Evolutionary conservation across 2,888 invertebrate species (phyloP), one percentile per base, ranked within the genome.

Genomic region (Drosophila borealis): DNA sequence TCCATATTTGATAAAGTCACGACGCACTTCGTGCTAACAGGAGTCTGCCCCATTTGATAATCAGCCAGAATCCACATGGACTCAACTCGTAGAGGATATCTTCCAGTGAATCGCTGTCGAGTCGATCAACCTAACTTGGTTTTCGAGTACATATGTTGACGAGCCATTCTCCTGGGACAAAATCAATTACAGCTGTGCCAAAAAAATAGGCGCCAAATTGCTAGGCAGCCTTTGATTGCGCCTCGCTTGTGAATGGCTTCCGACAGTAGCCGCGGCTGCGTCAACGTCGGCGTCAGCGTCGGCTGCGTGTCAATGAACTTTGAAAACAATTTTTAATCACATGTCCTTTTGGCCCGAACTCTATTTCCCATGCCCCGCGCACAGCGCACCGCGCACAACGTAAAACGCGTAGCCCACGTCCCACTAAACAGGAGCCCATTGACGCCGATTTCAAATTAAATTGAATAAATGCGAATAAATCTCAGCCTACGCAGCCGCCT

Each of bases 401-500:
- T 25, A 25, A 25, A 25, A 8, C 33, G 14, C 64, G n/a, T 37
- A 42, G 46, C 21, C n/a, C 60, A 9, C 39, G 42, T 50, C 53
- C 41, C 50, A 56, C 55, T 62, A 63, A 57, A 50, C 71, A 61
- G 57, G 59, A 70, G 69, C 66, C 64, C 63, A 81, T 88, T 86
- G 75, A 78, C 70, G 87, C 75, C 87, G 83, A 78, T 74, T 80
- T 76, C 66, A 76, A 87, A 80, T 78, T 83, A 83, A 84, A 88
- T 84, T 87, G 87, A 88, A 84, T 84, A 88, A 88, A 88, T 88
- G 87, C 73, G 87, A 88, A 84, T 84, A 88, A 88, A 88, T 88
- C 89, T 74, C 65, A 71, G 70, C 70, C 63, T 66, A 77, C 45
- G 76, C 86, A 75, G 51, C 41, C 6, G 53, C 53, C 55, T 44